Base-by-base conservation (phyloP, 2,113 vertebrate species). In the Nansenia antarctica region DNA sequence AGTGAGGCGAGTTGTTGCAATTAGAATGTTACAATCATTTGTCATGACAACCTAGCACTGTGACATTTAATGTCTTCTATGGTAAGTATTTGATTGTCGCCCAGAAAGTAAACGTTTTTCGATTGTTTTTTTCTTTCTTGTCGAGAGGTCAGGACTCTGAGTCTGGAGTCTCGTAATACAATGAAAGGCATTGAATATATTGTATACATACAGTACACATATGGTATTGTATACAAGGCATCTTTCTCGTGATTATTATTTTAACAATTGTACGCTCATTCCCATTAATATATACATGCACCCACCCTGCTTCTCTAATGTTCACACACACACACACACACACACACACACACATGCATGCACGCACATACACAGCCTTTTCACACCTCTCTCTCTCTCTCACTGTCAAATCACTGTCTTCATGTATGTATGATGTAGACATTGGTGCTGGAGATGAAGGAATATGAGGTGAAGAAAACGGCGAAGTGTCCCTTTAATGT, bases 151-250 rank as follows among this genome's bases (percentile, higher is more conserved):
- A 55, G 24, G 8, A 24, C 9, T 26, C 5, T 3, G 53, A 24
- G 26, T 42, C 39, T 62, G 72, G 79, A 73, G 67, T 69, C 47
- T 53, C 20, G 45, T 6, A 49, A 6, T 49, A 20, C 45, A 49
- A 49, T 8, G 20, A 6, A 3, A 22, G 45, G n/a, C 3, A 15
- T 8, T 15, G 8, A 20, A 49, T 49, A 49, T 7, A 20, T n/a
- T n/a, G n/a, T n/a, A n/a, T n/a, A n/a, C n/a, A n/a, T n/a, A n/a
- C n/a, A n/a, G n/a, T 9, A 49, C n/a, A 49, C 6, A 22, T 22
- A 22, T n/a, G n/a, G n/a, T n/a, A n/a, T n/a, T n/a, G n/a, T 49
- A 49, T 49, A 49, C 15, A 22, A 49, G 45, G 45, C 18, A 49
- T 49, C 8, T 20, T 22, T 49, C n/a, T 49, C 9, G n/a, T 20